phyloP scores from a whole-genome alignment of 1,140 invertebrate genomes.

The Nixonia krombeini region DNA sequence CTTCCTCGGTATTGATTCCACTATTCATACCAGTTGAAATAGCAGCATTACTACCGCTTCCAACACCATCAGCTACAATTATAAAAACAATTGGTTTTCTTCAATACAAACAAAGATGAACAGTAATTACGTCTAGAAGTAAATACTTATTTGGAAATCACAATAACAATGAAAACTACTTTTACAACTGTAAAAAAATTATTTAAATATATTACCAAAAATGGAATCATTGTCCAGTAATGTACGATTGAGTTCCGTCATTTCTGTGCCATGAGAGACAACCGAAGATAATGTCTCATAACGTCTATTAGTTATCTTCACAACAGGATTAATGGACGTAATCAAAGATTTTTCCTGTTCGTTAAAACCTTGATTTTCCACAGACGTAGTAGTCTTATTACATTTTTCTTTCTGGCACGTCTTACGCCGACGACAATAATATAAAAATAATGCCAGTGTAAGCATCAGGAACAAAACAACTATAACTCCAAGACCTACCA shows the following conservation, averaged over 20 bases:
- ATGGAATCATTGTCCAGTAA: slow-evolving; percentile 80
- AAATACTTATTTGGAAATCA: too few species aligned
- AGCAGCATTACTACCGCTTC: slow-evolving; percentile 47
- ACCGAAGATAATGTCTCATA: slow-evolving; percentile 79
- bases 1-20: slow-evolving; percentile 50
- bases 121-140: too few species aligned
- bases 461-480: slow-evolving; percentile 75
- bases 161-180: too few species aligned
- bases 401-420: slow-evolving; percentile 73
- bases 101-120: too few species aligned
- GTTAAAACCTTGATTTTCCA: slow-evolving; percentile 71
- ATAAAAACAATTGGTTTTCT: too few species aligned
- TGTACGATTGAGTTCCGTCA: slow-evolving; percentile 84
- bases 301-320: slow-evolving; percentile 82
- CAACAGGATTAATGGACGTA: slow-evolving; percentile 84
- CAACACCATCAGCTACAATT: slow-evolving; percentile 62
- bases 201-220: slow-evolving; percentile 75
- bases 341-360: slow-evolving; percentile 86
- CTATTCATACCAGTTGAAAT: slow-evolving; percentile 33
- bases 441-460: slow-evolving; percentile 77
- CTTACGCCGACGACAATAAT: slow-evolving; percentile 75
- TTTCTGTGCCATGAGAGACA: slow-evolving; percentile 79
- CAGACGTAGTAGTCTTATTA: slow-evolving; percentile 59
- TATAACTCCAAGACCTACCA: slow-evolving; percentile 65
- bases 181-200: too few species aligned